Percentiles rank a stretch among this genome's conserved stretches.
These are phyloP conservation scores for Liodrosophila aerea DNA, from an alignment of 2,888 invertebrate species.

Conservation along the genomic window DNA sequence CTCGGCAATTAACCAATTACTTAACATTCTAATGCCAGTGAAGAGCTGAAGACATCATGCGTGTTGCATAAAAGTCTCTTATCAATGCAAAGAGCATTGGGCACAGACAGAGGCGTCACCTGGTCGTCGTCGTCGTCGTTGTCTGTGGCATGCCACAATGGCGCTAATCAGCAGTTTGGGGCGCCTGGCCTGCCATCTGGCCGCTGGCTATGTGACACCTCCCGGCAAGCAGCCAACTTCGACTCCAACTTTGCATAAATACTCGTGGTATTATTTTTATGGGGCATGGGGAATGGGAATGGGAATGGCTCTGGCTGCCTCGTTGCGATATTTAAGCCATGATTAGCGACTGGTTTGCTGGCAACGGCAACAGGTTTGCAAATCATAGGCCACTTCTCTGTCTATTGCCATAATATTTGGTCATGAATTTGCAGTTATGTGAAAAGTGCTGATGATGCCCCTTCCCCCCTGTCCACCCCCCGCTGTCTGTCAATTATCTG, in stretches of 20 bases:
- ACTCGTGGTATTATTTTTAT: conserved; percentile 56
- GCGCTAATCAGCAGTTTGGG: conserved; percentile 58
- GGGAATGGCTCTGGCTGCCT: too few relatives aligned
- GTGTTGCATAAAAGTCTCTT: conserved; percentile 24
- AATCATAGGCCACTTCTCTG: conserved; percentile 22
- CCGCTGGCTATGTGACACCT: conserved; percentile 52
- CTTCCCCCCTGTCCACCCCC: background rate
- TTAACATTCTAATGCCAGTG: conserved; percentile 67
- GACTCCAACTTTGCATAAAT: conserved; percentile 28
- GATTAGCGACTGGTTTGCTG: conserved; percentile 38
- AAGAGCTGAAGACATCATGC: background rate
- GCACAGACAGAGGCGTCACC: conserved; percentile 44
- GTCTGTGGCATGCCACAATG: conserved; percentile 30
- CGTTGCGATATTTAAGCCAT: conserved; percentile 38
- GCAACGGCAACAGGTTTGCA: conserved; percentile 37
- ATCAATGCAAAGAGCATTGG: conserved; percentile 21
- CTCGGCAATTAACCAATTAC: conserved; percentile 68
- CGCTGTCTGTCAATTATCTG: conserved; percentile 49
- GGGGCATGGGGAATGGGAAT: too few relatives aligned
- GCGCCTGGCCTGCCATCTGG: conserved; percentile 13
- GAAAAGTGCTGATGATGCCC: conserved; percentile 35
- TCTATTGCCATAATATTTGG: conserved; percentile 53
- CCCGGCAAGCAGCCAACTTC: conserved; percentile 38
- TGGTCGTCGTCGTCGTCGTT: conserved; percentile 7
- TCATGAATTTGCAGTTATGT: conserved; percentile 72